These are phyloP conservation scores for Brachymystax lenok DNA, from an alignment of 2,797 vertebrate species.

Conservation along the genomic window DNA sequence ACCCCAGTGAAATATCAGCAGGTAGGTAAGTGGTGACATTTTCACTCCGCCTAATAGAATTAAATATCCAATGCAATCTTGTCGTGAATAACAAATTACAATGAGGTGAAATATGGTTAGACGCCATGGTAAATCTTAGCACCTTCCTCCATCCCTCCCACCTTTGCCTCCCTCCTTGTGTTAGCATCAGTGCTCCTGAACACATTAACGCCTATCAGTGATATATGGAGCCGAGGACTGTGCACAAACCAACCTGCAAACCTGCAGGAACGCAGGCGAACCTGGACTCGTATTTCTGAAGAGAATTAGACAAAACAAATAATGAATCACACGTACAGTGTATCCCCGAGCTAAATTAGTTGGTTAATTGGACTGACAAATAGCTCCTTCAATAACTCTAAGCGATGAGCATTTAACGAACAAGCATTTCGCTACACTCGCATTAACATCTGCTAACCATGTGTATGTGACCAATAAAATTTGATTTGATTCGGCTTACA, in stretches of 20 bases:
- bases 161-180: constrained; percentile 27
- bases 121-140: constrained; percentile 52
- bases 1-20: constrained; percentile 38
- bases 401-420: constrained; percentile 6
- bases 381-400: constrained; percentile 10
- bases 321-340: constrained; percentile 21
- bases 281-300: constrained; percentile 12
- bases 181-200: constrained; percentile 31
- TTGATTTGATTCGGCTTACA: neutral
- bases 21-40: constrained; percentile 44
- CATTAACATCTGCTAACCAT: too few relatives aligned
- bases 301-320: neutral
- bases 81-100: constrained; percentile 45
- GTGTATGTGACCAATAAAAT: too few relatives aligned
- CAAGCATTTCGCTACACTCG: constrained; percentile 6
- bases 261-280: neutral
- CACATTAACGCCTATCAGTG: constrained; percentile 56
- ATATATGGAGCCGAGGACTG: neutral
- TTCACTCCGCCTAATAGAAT: constrained; percentile 41
- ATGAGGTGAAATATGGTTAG: constrained; percentile 54
- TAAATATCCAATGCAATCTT: constrained; percentile 53
- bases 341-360: constrained; percentile 24
- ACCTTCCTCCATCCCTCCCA: neutral
- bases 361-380: constrained; percentile 28
- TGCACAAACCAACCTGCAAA: neutral